Conservation (phyloP, 2,888 invertebrate genomes). For the Cantharis rustica region DNA sequence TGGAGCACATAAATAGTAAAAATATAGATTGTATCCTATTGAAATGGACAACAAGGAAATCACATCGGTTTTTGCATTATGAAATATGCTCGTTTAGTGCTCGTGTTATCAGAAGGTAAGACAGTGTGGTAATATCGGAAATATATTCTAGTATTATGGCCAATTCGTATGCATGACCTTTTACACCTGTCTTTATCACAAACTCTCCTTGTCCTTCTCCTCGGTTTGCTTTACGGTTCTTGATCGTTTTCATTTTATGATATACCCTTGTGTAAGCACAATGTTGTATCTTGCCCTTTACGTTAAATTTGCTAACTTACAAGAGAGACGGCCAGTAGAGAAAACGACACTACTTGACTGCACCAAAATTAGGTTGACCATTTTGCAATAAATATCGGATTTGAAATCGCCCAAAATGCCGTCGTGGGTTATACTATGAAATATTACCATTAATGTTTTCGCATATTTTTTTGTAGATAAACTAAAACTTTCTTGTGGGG, state of each 20-base stretch:
- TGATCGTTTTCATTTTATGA: conserved; percentile 11
- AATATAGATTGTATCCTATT: conserved; percentile 13
- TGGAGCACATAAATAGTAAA: background rate
- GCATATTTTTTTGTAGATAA: conserved; percentile 23
- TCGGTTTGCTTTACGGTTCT: conserved; percentile 1
- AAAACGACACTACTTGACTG: background rate
- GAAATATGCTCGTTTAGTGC: conserved; percentile 43
- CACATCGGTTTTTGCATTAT: conserved; percentile 38
- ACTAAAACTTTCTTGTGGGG: conserved; percentile 1
- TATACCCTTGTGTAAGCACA: conserved; percentile 3
- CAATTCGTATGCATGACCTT: conserved; percentile 50
- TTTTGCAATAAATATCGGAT: conserved; percentile 33
- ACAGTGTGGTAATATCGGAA: conserved; percentile 48
- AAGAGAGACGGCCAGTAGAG: conserved; percentile 13
- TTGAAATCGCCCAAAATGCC: conserved; percentile 8
- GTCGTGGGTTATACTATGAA: conserved; percentile 24
- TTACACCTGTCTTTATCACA: conserved; percentile 32
- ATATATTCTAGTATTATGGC: conserved; percentile 49
- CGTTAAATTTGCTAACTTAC: background rate
- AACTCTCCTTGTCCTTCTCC: conserved; percentile 24
- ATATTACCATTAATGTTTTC: conserved; percentile 28
- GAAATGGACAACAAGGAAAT: conserved; percentile 34
- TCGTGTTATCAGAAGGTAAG: conserved; percentile 47
- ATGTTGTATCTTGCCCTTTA: conserved; percentile 15
- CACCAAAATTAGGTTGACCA: conserved; percentile 23